Evolutionary conservation across 2,888 invertebrate species (phyloP).

Genomic region (Pedicia rivosa): DNA sequence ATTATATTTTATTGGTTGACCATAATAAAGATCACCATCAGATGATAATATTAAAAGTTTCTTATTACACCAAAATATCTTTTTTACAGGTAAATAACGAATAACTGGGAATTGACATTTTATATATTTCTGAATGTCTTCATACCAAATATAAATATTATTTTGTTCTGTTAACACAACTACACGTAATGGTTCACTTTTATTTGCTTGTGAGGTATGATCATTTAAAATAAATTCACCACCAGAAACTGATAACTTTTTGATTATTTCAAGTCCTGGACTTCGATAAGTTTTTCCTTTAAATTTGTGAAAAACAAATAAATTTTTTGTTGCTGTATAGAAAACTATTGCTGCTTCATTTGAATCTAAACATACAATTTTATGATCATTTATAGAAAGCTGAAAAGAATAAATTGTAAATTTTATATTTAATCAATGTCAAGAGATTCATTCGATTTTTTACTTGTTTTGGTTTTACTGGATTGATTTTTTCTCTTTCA

Average conservation of each 20-base stretch:
- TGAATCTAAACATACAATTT: slow-evolving; percentile 25
- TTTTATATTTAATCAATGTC: not conserved
- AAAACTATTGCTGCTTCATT: slow-evolving; percentile 25
- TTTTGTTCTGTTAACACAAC: slow-evolving; percentile 24
- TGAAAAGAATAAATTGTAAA: slow-evolving; percentile 5
- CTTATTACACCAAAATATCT: slow-evolving; percentile 19
- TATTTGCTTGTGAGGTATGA: not conserved
- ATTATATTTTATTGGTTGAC: slow-evolving; percentile 28
- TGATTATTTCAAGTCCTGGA: slow-evolving; percentile 25
- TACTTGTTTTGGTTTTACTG: slow-evolving; percentile 13
- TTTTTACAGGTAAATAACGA: slow-evolving; percentile 21
- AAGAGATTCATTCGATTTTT: not conserved
- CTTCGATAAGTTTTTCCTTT: slow-evolving; percentile 21
- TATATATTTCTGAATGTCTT: slow-evolving; percentile 25
- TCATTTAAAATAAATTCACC: slow-evolving; percentile 24
- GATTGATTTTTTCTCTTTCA: slow-evolving; percentile 14
- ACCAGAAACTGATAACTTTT: slow-evolving; percentile 34
- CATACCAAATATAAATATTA: slow-evolving; percentile 28
- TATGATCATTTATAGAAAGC: slow-evolving; percentile 16
- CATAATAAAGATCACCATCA: slow-evolving; percentile 23
- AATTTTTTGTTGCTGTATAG: slow-evolving; percentile 18
- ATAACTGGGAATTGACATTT: slow-evolving; percentile 24
- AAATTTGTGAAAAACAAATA: slow-evolving; percentile 22
- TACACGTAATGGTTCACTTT: slow-evolving; percentile 8
- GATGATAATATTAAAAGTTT: slow-evolving; percentile 25